Evolutionary conservation across 2,113 vertebrate species (phyloP).

Genomic region (Crotalus viridis): DNA sequence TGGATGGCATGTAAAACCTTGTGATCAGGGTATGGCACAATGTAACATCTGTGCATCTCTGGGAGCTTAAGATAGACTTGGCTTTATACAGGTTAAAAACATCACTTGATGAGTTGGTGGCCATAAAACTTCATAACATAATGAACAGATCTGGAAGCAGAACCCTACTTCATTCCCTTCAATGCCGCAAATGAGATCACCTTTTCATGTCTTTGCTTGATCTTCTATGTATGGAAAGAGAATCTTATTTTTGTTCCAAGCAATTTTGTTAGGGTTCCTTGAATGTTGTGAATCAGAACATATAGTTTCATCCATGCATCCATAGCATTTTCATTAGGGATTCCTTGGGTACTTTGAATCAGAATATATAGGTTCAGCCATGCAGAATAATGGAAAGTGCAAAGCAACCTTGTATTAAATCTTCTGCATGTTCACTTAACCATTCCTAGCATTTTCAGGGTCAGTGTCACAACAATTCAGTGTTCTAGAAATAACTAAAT

Average conservation of each 20-base stretch:
- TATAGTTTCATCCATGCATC: neutral
- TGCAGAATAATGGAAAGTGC: neutral
- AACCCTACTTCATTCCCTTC: neutral
- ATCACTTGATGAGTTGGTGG: neutral
- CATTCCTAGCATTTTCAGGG: neutral
- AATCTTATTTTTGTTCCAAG: neutral
- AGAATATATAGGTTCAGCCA: neutral
- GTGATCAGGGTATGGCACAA: neutral
- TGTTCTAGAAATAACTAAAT: neutral
- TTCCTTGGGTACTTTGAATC: neutral
- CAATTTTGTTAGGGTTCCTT: neutral
- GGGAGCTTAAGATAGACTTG: neutral
- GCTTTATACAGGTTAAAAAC: neutral
- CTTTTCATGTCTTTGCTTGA: neutral
- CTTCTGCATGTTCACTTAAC: neutral
- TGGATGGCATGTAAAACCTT: neutral
- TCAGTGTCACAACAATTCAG: neutral
- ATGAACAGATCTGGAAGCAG: neutral
- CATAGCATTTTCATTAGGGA: neutral
- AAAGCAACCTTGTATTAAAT: neutral
- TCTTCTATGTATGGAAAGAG: too few relatives aligned
- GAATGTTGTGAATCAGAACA: neutral
- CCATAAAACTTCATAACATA: neutral
- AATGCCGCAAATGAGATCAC: neutral
- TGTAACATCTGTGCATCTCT: neutral